Conservation (phyloP, 2,888 invertebrate genomes). For the Chymomyza fuscimana region DNA sequence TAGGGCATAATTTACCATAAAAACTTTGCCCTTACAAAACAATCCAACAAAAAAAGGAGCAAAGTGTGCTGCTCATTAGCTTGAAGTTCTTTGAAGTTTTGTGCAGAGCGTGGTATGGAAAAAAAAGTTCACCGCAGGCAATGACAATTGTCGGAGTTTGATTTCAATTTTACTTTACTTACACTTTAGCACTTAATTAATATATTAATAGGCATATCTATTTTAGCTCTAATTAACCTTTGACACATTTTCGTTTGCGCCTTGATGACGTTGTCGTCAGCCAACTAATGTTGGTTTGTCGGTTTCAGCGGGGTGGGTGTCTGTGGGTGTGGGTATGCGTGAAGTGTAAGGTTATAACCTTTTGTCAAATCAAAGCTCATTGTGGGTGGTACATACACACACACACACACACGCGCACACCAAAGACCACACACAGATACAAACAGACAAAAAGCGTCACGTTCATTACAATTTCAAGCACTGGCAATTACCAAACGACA, state of each 20-base stretch:
- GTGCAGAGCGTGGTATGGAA: too few relatives aligned
- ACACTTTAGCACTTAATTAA: constrained; percentile 70
- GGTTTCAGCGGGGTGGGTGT: background rate
- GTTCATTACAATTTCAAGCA: constrained; percentile 64
- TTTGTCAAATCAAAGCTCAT: constrained; percentile 67
- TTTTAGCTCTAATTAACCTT: constrained; percentile 71
- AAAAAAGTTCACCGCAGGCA: too few relatives aligned
- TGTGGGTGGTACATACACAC: constrained; percentile 20
- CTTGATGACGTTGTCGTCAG: background rate
- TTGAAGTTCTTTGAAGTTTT: background rate
- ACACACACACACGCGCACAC: constrained; percentile 10
- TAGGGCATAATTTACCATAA: background rate
- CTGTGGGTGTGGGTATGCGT: background rate
- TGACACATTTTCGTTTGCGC: constrained; percentile 45
- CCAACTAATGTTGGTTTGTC: background rate
- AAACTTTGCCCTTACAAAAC: background rate
- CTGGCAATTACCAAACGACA: constrained; percentile 73
- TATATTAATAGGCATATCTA: constrained; percentile 69
- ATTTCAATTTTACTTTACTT: constrained; percentile 29
- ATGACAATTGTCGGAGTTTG: background rate
- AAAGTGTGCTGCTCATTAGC: background rate
- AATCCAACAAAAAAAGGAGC: background rate
- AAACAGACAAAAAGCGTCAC: constrained; percentile 10
- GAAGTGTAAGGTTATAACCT: constrained; percentile 35
- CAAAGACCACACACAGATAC: constrained; percentile 19